phyloP scores from a whole-genome alignment of 2,113 vertebrate genomes.

The Sebastes schlegelii region DNA sequence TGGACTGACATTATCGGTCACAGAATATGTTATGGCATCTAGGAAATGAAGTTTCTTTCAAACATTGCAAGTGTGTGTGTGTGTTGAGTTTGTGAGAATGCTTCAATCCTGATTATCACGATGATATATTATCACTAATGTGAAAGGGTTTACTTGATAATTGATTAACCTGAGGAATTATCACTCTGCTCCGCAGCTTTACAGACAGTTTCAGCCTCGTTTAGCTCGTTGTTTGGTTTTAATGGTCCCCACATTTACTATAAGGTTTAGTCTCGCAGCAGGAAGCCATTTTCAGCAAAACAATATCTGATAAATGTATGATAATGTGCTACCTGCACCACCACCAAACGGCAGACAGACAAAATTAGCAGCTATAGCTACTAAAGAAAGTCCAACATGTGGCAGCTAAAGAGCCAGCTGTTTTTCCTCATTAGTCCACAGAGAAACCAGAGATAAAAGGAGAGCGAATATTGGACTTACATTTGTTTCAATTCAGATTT shows the following conservation, averaged over 20 bases:
- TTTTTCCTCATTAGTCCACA: not conserved
- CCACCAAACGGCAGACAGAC: not conserved
- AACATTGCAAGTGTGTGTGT: not conserved
- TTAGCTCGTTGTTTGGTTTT: slow-evolving; percentile 20
- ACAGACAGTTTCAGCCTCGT: slow-evolving; percentile 11
- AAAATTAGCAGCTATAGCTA: not conserved
- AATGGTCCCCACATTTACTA: slow-evolving; percentile 3
- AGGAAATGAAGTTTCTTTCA: not conserved
- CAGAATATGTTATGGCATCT: not conserved
- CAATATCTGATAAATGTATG: not conserved
- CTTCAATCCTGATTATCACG: slow-evolving; percentile 16
- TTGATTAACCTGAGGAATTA: slow-evolving; percentile 22
- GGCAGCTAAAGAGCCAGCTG: not conserved
- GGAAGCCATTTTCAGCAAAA: slow-evolving; percentile 6
- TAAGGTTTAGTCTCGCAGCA: slow-evolving; percentile 6
- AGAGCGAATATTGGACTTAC: not conserved
- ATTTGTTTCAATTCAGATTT: not conserved
- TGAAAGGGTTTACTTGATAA: slow-evolving; percentile 23
- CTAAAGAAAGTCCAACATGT: not conserved
- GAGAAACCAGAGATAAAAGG: not conserved
- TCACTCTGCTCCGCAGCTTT: slow-evolving; percentile 18
- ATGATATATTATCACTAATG: not conserved
- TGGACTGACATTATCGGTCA: slow-evolving; percentile 20
- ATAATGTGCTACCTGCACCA: not conserved
- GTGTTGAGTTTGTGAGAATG: slow-evolving; percentile 11